A percentile compares a stretch with the other conserved stretches of the same genome.
Evolutionary conservation across 2,797 vertebrate genomes (phyloP).

Genomic region (Danio kyathit): DNA sequence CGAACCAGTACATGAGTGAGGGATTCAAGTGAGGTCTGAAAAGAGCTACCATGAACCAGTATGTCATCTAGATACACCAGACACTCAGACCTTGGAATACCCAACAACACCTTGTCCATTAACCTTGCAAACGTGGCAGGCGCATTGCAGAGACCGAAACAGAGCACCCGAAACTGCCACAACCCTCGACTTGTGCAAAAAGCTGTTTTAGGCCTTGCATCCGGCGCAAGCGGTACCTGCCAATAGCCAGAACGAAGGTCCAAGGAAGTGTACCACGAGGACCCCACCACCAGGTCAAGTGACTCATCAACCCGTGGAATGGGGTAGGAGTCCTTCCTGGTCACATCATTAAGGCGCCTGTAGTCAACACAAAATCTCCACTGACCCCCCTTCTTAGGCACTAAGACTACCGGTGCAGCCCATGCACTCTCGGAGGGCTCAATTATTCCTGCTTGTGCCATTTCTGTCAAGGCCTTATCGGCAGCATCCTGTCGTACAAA

Average conservation of each 20-base stretch:
- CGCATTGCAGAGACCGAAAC: conserved; percentile 32
- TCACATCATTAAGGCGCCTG: conserved; percentile 14
- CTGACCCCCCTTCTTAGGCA: too few species aligned
- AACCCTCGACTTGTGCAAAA: conserved; percentile 22
- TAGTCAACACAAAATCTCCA: conserved; percentile 40
- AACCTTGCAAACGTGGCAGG: conserved; percentile 19
- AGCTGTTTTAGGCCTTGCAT: conserved; percentile 24
- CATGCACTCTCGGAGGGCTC: too few species aligned
- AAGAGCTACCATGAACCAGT: not conserved
- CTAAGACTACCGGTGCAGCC: too few species aligned
- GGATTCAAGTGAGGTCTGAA: not conserved
- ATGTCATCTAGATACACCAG: not conserved
- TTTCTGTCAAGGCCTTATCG: too few species aligned
- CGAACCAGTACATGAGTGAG: not conserved
- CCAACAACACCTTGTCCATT: conserved; percentile 25
- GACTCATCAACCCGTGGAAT: conserved; percentile 15
- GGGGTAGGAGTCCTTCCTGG: conserved; percentile 1
- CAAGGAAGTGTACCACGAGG: conserved; percentile 27
- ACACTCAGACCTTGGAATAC: not conserved
- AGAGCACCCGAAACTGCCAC: conserved; percentile 40
- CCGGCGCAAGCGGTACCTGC: conserved; percentile 15
- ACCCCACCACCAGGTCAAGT: conserved; percentile 44
- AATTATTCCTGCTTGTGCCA: too few species aligned
- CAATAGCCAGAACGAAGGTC: conserved; percentile 21
- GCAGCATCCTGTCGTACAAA: too few species aligned